Evolutionary conservation across 2,888 invertebrate genomes (phyloP).

Genomic region (Herminia tarsipennalis): DNA sequence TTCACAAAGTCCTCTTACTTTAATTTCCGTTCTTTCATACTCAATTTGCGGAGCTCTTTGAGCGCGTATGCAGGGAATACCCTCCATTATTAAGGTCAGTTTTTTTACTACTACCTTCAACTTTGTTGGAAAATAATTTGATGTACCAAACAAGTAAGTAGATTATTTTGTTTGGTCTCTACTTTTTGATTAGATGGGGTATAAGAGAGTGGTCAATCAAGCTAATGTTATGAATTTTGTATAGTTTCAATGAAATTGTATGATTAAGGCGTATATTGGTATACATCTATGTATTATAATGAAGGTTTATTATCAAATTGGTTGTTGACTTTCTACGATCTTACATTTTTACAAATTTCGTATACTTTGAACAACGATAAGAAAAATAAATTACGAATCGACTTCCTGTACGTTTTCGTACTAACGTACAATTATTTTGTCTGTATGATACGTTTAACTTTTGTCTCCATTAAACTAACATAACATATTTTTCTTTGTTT

Average conservation of each 20-base stretch:
- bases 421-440: too few species aligned
- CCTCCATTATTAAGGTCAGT: constrained; percentile 44
- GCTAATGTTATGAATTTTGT: not conserved
- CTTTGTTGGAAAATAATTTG: constrained; percentile 30
- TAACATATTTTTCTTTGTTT: too few species aligned
- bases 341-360: too few species aligned
- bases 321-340: too few species aligned
- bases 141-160: constrained; percentile 13
- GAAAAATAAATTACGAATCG: too few species aligned
- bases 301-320: too few species aligned
- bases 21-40: constrained; percentile 73
- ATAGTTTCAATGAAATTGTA: not conserved
- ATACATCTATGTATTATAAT: too few species aligned
- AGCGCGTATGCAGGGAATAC: constrained; percentile 52
- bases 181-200: not conserved
- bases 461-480: too few species aligned
- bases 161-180: constrained; percentile 7
- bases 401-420: too few species aligned
- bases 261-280: too few species aligned
- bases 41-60: constrained; percentile 61
- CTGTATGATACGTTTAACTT: too few species aligned
- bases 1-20: constrained; percentile 46
- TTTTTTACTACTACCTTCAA: constrained; percentile 33
- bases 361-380: too few species aligned
- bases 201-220: not conserved